Base-by-base conservation (phyloP, 2,888 invertebrate species). In the Pandemis cinnamomeana region DNA sequence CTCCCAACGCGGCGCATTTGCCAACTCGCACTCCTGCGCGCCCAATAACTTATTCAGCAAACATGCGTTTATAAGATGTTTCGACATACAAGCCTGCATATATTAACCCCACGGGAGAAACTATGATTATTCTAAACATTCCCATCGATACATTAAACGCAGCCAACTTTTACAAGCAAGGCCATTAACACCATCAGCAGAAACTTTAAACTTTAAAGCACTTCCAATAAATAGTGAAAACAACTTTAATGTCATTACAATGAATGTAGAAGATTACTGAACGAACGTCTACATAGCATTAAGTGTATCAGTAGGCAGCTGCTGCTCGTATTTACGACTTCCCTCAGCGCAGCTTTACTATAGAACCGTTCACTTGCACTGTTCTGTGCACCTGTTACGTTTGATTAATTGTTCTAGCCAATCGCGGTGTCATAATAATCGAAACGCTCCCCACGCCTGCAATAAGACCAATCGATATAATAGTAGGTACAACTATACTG, bases 271-370 rank as follows among this genome's bases (percentile, higher is more conserved):
- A 86, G 86, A 88, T 87, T 86, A 86, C 82, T 82, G 80, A 83
- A 84, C 81, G 81, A 86, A 84, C 80, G 81, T 80, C 60, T 78
- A 78, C 76, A 76, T 77, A 78, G 79, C 79, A 79, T 79, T 77
- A 82, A 82, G 80, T 83, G 80, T 79, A 79, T 81, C 79, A 84
- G 81, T 80, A 83, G 83, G 88, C 88, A 92, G 92, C 89, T 92
- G 93, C 87, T 78, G 53, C 77, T 79, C 80, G 85, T 90, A 88
- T 94, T 94, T 91, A 91, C 86, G 88, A 91, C 91, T 91, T 91
- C 91, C 90, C 83, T 76, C 77, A 80, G 80, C 83, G 89, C 89
- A 89, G 88, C 89, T 89, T 91, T 90, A 83, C 84, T 80, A 73
- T 73, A 77, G 82, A 84, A 83, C 86, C 84, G 79, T 80, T 84